Evolutionary conservation across 2,797 vertebrate species (phyloP), one percentile per base, ranked within the genome.

Genomic region (Argya squamiceps): DNA sequence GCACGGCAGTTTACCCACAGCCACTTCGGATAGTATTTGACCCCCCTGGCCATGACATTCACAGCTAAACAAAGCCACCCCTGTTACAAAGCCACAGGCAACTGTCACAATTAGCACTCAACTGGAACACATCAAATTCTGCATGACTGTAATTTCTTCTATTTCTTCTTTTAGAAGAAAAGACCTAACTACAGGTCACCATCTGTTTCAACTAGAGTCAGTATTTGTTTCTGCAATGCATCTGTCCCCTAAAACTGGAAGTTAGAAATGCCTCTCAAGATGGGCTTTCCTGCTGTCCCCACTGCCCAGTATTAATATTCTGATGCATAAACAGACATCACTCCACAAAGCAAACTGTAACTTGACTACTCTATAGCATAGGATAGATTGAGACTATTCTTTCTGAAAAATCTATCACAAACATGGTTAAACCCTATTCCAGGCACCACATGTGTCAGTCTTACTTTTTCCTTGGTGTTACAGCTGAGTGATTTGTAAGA

Each of bases 101-200:
- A 96, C 94, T 91, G 94, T 92, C 94, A 96, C 87, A 93, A 93
- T 91, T 68, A 85, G 93, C 92, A 60, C n/a, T 96, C 89, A 97
- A 91, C 86, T 53, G 85, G 95, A 96, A 96, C 89, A 34, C 62
- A 62, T 6, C 11, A 10, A 41, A 84, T 73, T 73, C 82, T 50
- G 47, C 82, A 75, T 15, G 41, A 96, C 93, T 58, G 11, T 80
- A 59, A 84, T 69, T 88, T 90, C 80, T 94, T 70, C 27, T 56
- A 62, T 84, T 93, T 93, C 85, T 92, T 62, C 69, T 89, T 92
- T 76, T 64, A 69, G 74, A 94, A 90, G 47, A 62, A 52, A 68
- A 23, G 17, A 77, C 16, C 46, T 75, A 84, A 62, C 76, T 83
- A 55, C 62, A 95, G 80, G 76, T 62, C 81, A 89, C 70, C 84